Conservation (phyloP, 1,140 invertebrate genomes). For the Diuraphis noxia region DNA sequence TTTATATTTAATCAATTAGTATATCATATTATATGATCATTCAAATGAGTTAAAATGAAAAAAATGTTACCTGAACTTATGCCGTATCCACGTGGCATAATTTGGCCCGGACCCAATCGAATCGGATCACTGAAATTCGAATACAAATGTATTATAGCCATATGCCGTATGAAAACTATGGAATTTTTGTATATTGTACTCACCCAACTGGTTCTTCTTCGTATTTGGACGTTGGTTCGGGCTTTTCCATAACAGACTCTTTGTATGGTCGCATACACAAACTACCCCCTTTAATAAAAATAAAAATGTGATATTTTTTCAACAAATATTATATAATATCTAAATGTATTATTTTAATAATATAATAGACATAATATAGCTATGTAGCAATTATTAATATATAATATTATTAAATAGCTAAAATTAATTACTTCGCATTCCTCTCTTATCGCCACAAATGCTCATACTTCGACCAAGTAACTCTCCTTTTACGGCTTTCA, state of each 20-base stretch:
- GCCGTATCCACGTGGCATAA: constrained; percentile 73
- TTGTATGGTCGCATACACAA: background rate
- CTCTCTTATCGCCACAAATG: constrained; percentile 64
- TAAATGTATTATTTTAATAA: background rate
- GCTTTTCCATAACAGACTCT: constrained; percentile 18
- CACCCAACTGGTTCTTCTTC: constrained; percentile 13
- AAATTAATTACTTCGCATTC: constrained; percentile 67
- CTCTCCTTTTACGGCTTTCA: constrained; percentile 79
- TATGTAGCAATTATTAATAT: no score
- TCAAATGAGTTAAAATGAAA: no score
- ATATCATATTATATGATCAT: no score
- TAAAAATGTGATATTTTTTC: background rate
- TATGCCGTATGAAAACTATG: background rate
- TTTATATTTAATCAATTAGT: background rate
- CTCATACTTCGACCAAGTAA: constrained; percentile 75
- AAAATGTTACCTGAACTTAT: constrained; percentile 59
- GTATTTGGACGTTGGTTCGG: background rate
- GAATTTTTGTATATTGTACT: background rate
- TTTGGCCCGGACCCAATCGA: constrained; percentile 74
- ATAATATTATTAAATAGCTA: no score
- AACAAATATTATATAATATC: background rate
- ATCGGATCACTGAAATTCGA: constrained; percentile 31
- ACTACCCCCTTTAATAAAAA: constrained; percentile 13
- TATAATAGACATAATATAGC: no score
- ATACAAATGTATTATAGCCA: background rate